Evolutionary conservation across 2,113 vertebrate genomes (phyloP).

Genomic region (Urocolius indicus): DNA sequence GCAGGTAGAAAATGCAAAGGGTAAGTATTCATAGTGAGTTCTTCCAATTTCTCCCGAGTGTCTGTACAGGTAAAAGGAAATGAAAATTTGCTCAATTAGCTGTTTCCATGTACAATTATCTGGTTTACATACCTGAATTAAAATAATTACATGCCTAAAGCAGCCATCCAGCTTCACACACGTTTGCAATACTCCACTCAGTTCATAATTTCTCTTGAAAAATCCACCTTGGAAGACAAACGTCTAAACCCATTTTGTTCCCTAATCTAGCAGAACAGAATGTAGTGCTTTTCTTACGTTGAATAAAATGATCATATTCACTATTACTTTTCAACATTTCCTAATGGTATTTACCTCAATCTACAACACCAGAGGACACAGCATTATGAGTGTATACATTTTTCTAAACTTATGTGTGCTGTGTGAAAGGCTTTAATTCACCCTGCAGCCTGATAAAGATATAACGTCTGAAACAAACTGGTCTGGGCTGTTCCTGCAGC

Average conservation of each 20-base stretch:
- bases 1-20: neutral
- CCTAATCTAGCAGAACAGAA: neutral
- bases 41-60: neutral
- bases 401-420: neutral
- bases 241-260: neutral
- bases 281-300: neutral
- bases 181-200: neutral
- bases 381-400: neutral
- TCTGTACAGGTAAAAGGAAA: constrained; percentile 21
- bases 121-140: constrained; percentile 11
- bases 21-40: neutral
- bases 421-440: constrained; percentile 32
- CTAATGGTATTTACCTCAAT: neutral
- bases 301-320: neutral
- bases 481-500: constrained; percentile 19
- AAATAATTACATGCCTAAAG: constrained; percentile 38
- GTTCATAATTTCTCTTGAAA: constrained; percentile 13
- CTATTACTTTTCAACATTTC: neutral
- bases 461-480: constrained; percentile 1
- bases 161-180: neutral
- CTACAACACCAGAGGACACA: neutral
- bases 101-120: constrained; percentile 48
- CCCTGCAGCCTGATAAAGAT: neutral
- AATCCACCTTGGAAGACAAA: neutral
- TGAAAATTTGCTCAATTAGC: constrained; percentile 40